Conservation (phyloP, 2,113 vertebrate genomes). For the Symphodus melops region DNA sequence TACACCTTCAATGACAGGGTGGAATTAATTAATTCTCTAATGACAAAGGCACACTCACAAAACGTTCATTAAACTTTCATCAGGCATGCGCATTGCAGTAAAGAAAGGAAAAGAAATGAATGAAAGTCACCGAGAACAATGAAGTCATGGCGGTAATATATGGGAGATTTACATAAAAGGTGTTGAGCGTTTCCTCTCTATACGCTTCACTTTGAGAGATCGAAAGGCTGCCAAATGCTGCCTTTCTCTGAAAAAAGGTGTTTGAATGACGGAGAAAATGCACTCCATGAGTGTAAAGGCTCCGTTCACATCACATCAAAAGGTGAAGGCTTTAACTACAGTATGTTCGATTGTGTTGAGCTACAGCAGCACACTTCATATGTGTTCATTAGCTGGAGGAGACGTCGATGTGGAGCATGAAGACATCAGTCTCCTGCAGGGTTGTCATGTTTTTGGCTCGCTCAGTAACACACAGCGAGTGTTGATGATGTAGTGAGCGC, state of each 20-base stretch:
- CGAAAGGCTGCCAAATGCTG: constrained; percentile 30
- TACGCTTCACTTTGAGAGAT: constrained; percentile 11
- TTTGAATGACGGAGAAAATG: constrained; percentile 26
- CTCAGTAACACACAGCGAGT: not conserved
- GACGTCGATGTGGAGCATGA: constrained; percentile 26
- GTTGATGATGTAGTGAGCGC: constrained; percentile 13
- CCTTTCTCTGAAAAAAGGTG: constrained; percentile 13
- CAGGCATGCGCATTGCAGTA: not conserved
- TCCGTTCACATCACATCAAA: constrained; percentile 44
- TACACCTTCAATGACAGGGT: not conserved
- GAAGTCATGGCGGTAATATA: constrained; percentile 14
- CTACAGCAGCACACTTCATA: constrained; percentile 1
- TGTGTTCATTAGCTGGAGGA: constrained; percentile 5
- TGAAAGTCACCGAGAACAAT: constrained; percentile 37
- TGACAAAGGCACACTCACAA: constrained; percentile 8
- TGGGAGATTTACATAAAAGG: constrained; percentile 32
- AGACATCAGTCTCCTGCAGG: constrained; percentile 26
- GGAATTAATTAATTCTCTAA: constrained; percentile 27
- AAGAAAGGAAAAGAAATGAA: constrained; percentile 22
- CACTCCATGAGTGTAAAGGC: constrained; percentile 1
- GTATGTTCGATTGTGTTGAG: constrained; percentile 21
- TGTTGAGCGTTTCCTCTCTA: not conserved
- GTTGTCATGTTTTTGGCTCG: constrained; percentile 14
- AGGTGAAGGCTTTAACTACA: constrained; percentile 10
- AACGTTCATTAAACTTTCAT: constrained; percentile 22